These are phyloP conservation scores for Drosophila insularis DNA, from an alignment of 1,140 invertebrate species.

Conservation along the genomic window DNA sequence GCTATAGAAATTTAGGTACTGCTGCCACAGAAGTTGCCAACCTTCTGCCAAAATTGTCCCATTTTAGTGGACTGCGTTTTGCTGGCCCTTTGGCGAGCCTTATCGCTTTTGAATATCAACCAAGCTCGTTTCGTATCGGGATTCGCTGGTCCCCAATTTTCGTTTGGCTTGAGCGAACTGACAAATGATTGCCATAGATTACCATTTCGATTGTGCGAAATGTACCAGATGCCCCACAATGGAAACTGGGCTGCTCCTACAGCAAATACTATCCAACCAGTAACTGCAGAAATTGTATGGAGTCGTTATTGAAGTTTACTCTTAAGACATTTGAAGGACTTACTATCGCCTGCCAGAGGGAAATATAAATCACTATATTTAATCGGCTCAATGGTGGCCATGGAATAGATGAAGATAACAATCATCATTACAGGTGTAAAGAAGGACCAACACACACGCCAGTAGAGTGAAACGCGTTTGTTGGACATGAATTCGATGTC, in stretches of 20 bases:
- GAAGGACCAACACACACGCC: conserved; percentile 91
- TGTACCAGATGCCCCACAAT: conserved; percentile 82
- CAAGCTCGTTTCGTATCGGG: conserved; percentile 83
- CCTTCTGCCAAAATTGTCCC: conserved; percentile 68
- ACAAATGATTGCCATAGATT: conserved; percentile 84
- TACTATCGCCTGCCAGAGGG: conserved; percentile 82
- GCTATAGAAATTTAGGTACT: conserved; percentile 20
- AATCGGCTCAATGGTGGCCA: conserved; percentile 83
- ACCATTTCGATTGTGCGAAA: conserved; percentile 39
- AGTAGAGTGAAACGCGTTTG: conserved; percentile 88
- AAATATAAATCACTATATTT: conserved; percentile 83
- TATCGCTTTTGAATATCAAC: conserved; percentile 84
- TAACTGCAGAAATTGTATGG: conserved; percentile 31
- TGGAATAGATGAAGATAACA: conserved; percentile 87
- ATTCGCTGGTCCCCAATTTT: conserved; percentile 86
- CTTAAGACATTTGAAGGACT: not conserved
- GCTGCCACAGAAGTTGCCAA: conserved; percentile 57
- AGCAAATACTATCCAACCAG: conserved; percentile 83
- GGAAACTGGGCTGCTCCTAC: conserved; percentile 83
- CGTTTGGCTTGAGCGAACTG: conserved; percentile 83
- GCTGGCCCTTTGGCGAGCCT: conserved; percentile 42
- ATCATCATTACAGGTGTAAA: conserved; percentile 88
- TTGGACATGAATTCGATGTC: conserved; percentile 92
- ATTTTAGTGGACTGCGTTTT: conserved; percentile 50
- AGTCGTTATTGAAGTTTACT: not conserved